Evolutionary conservation across 2,113 vertebrate species (phyloP).

Genomic region (Sialia sialis): DNA sequence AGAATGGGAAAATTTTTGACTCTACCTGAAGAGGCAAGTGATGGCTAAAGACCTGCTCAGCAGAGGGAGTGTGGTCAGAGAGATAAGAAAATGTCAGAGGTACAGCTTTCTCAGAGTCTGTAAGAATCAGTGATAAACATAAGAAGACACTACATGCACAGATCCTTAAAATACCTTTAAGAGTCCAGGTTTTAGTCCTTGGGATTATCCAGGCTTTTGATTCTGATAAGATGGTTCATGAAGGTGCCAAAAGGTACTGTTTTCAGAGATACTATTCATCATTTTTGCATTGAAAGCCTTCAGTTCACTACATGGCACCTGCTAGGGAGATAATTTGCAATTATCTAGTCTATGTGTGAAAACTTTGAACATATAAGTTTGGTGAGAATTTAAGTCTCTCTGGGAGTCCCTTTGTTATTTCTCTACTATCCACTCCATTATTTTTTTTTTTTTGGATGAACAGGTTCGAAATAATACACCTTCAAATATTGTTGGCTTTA

Average conservation of each 20-base stretch:
- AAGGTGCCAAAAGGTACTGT: background rate
- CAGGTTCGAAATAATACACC: background rate
- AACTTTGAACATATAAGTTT: background rate
- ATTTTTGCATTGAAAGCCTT: background rate
- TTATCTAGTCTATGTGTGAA: background rate
- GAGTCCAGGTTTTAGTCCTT: background rate
- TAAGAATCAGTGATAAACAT: slow-evolving; percentile 4
- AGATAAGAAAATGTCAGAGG: slow-evolving; percentile 39
- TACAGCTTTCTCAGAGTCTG: background rate
- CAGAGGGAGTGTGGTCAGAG: background rate
- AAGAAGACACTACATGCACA: background rate
- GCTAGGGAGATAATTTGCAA: background rate
- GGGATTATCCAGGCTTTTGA: slow-evolving; percentile 38
- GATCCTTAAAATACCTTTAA: slow-evolving; percentile 25
- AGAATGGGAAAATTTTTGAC: background rate
- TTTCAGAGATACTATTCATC: background rate
- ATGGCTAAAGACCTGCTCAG: background rate
- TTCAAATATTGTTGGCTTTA: background rate
- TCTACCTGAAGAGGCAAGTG: background rate
- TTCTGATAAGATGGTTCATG: slow-evolving; percentile 33
- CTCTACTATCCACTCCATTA: background rate
- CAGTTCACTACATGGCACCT: background rate
- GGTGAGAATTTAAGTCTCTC: background rate
- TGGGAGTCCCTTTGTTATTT: background rate
- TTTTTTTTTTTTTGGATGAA: background rate